Conservation (phyloP, 2,113 vertebrate species). For the Lichenostomus cassidix region DNA sequence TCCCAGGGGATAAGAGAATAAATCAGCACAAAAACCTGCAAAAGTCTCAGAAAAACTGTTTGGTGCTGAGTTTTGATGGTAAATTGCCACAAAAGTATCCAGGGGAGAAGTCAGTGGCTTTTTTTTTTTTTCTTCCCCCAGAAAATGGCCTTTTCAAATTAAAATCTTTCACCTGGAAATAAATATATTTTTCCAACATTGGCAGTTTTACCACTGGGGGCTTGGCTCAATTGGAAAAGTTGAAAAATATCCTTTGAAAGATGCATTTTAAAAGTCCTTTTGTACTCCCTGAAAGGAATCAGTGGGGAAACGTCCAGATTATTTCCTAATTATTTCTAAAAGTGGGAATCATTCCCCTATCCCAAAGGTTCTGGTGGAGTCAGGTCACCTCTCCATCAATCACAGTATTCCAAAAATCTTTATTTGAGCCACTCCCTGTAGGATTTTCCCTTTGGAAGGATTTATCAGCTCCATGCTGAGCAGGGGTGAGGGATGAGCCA, state of each 20-base stretch:
- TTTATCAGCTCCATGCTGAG: neutral
- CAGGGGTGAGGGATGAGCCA: neutral
- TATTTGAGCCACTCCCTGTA: neutral
- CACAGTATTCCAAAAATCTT: rapidly evolving
- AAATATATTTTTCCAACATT: neutral
- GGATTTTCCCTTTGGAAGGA: neutral
- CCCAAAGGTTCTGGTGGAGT: neutral
- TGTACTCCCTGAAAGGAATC: neutral
- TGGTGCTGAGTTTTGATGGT: neutral
- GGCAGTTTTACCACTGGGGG: neutral
- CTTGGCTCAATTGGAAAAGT: neutral
- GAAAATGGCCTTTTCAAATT: neutral
- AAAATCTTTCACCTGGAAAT: neutral
- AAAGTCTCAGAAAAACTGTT: neutral
- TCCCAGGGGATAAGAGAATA: neutral
- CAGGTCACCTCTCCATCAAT: neutral
- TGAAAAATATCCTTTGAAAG: neutral
- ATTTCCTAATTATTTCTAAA: neutral
- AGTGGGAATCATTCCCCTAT: neutral
- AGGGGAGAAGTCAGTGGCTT: neutral
- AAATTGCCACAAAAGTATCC: neutral
- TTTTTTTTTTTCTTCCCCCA: neutral
- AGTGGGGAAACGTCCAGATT: neutral
- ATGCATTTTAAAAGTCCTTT: neutral
- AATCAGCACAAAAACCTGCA: neutral